Evolutionary conservation across 2,888 invertebrate genomes (phyloP).

Genomic region (Eilema caniola): DNA sequence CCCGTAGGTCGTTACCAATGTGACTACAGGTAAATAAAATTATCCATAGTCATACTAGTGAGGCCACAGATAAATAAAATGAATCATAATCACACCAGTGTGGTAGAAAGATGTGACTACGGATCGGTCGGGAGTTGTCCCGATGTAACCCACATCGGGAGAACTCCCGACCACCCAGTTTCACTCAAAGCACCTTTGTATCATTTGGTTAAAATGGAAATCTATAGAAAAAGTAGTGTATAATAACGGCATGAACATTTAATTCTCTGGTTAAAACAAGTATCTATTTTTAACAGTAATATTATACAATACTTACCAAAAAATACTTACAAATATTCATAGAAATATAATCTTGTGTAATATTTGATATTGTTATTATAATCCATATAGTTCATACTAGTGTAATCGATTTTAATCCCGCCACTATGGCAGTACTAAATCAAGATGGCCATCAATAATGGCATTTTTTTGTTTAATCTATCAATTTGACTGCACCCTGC

Average conservation of each 20-base stretch:
- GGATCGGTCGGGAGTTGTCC: too few relatives aligned
- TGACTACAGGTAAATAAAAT: too few relatives aligned
- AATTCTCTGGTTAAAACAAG: not conserved
- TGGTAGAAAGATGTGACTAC: too few relatives aligned
- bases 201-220: not conserved
- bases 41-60: too few relatives aligned
- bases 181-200: not conserved
- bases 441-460: not conserved
- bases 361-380: not conserved
- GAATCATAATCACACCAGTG: too few relatives aligned
- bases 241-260: not conserved
- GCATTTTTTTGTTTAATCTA: too few relatives aligned
- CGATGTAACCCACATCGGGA: too few relatives aligned
- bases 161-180: too few relatives aligned
- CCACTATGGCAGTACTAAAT: not conserved
- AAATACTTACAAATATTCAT: constrained; percentile 11
- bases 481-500: too few relatives aligned
- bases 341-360: constrained; percentile 7
- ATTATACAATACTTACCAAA: constrained; percentile 10
- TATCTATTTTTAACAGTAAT: not conserved
- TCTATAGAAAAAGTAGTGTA: not conserved
- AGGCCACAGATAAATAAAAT: too few relatives aligned
- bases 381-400: not conserved
- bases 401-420: not conserved
- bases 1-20: not conserved